These are phyloP conservation scores for Menura novaehollandiae DNA, from an alignment of 2,113 vertebrate genomes.

Conservation along the genomic window DNA sequence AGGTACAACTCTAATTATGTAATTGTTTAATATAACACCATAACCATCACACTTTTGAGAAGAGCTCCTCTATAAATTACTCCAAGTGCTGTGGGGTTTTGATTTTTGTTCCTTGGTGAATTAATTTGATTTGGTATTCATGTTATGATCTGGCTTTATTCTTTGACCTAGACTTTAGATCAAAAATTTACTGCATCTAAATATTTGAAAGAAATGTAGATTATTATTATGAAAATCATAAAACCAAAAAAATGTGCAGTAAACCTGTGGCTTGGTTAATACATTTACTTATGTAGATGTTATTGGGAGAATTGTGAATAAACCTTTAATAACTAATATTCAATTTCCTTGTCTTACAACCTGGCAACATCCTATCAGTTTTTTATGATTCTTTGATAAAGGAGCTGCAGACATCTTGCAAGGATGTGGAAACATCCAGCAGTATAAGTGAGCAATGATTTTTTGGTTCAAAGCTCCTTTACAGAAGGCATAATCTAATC, in stretches of 20 bases:
- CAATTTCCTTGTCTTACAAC: not conserved
- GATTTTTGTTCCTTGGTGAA: not conserved
- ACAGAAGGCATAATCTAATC: slow-evolving; percentile 3
- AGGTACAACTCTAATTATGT: not conserved
- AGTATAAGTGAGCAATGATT: slow-evolving; percentile 8
- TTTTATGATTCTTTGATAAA: not conserved
- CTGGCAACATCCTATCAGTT: not conserved
- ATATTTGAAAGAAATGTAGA: not conserved
- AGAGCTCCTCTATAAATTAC: not conserved
- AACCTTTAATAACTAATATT: not conserved
- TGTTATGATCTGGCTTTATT: not conserved
- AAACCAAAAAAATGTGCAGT: not conserved
- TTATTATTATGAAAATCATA: not conserved
- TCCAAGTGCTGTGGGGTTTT: not conserved
- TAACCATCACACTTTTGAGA: not conserved
- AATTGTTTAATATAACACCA: not conserved
- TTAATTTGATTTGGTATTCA: not conserved
- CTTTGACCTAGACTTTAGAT: not conserved
- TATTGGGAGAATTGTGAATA: not conserved
- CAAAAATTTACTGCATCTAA: not conserved
- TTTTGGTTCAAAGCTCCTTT: slow-evolving; percentile 32
- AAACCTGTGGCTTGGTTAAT: not conserved
- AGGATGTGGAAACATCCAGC: not conserved
- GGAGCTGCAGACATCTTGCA: not conserved
- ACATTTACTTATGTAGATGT: not conserved